phyloP scores from a whole-genome alignment of 2,797 vertebrate species.

The Acanthurus tractus region DNA sequence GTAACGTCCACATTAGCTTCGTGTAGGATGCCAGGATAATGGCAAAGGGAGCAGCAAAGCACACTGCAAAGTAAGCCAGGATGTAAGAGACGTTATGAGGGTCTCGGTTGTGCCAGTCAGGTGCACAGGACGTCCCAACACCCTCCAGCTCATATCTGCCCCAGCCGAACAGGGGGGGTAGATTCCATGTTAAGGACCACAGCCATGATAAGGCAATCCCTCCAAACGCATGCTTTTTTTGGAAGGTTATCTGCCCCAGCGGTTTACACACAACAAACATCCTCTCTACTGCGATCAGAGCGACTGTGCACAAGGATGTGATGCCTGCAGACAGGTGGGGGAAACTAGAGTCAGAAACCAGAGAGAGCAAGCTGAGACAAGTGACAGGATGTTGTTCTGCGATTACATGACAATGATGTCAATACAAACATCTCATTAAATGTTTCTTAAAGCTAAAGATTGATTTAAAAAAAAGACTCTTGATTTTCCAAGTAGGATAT shows the following conservation, averaged over 20 bases:
- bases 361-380: neutral
- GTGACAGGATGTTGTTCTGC: neutral
- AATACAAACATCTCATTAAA: neutral
- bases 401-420: neutral
- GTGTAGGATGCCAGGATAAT: conserved; percentile 80
- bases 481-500: neutral
- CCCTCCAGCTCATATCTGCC: conserved; percentile 86
- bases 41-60: conserved; percentile 83
- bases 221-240: conserved; percentile 71
- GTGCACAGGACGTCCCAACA: conserved; percentile 85
- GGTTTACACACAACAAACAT: conserved; percentile 84
- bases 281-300: conserved; percentile 83
- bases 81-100: conserved; percentile 84
- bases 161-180: conserved; percentile 86
- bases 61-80: conserved; percentile 82
- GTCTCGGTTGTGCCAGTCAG: conserved; percentile 84
- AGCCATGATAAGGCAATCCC: conserved; percentile 81
- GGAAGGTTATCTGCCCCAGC: conserved; percentile 78
- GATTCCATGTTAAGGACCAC: conserved; percentile 86
- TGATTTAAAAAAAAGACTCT: neutral
- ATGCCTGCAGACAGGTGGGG: conserved; percentile 73
- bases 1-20: conserved; percentile 82
- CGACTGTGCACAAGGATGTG: conserved; percentile 84
- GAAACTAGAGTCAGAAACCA: neutral
- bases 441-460: neutral